Evolutionary conservation across 2,888 invertebrate species (phyloP).

Genomic region (Melangyna quadrimaculata): DNA sequence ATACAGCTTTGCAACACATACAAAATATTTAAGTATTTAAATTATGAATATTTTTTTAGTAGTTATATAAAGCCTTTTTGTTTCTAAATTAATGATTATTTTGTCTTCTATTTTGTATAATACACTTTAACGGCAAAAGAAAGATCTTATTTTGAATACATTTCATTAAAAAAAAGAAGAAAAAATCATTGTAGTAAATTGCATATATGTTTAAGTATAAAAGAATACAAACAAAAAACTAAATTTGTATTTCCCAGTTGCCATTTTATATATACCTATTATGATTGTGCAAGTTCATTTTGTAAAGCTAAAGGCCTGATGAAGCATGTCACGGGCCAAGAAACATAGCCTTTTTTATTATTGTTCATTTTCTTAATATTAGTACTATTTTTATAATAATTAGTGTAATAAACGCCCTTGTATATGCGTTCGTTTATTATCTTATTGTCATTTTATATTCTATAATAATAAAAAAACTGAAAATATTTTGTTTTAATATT

Average conservation of each 20-base stretch:
- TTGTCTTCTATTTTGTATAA: neutral
- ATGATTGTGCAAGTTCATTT: conserved; percentile 39
- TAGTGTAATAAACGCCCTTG: neutral
- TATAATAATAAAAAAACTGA: neutral
- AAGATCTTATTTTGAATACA: neutral
- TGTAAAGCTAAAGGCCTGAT: conserved; percentile 12
- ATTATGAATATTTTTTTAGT: conserved; percentile 11
- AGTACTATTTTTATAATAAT: neutral
- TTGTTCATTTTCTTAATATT: neutral
- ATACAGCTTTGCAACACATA: conserved; percentile 16
- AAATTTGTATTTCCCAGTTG: neutral
- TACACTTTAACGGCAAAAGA: neutral
- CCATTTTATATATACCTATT: neutral
- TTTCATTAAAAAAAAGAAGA: neutral
- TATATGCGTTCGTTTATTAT: neutral
- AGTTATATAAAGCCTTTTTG: conserved; percentile 35
- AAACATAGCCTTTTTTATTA: neutral
- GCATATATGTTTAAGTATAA: neutral
- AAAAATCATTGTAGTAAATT: neutral
- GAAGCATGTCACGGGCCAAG: neutral
- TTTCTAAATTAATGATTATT: conserved; percentile 3
- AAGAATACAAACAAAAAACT: neutral
- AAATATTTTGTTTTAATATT: neutral
- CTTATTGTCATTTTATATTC: neutral
- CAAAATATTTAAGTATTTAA: conserved; percentile 21